Conservation (phyloP, 2,113 vertebrate genomes). For the Eolophus roseicapilla region DNA sequence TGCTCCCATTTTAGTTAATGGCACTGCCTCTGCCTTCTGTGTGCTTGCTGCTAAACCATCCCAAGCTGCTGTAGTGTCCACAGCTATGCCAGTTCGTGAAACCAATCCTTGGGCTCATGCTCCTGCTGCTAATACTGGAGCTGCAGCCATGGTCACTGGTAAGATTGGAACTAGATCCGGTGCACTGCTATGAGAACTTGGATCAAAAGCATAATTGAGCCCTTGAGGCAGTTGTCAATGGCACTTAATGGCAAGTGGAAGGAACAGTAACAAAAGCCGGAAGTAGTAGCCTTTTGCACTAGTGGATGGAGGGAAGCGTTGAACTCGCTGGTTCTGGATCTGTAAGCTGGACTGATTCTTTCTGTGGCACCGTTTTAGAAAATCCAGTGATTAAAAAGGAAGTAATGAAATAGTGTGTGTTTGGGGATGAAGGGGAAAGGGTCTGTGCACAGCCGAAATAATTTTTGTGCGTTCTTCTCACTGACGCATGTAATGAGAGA, state of each 20-base stretch:
- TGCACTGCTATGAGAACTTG: conserved; percentile 59
- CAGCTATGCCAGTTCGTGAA: conserved; percentile 91
- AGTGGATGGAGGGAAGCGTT: conserved; percentile 41
- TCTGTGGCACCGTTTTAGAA: conserved; percentile 3
- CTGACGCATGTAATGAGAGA: fast-evolving
- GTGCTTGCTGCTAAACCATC: conserved; percentile 82
- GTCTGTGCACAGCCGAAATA: not conserved
- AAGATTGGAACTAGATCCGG: conserved; percentile 70
- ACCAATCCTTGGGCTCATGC: conserved; percentile 97
- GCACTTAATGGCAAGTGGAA: conserved; percentile 35
- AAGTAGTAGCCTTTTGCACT: not conserved
- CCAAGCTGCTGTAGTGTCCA: conserved; percentile 80
- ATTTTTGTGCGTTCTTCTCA: not conserved
- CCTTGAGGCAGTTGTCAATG: conserved; percentile 1
- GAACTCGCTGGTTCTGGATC: not conserved
- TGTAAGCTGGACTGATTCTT: not conserved
- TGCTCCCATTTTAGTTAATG: conserved; percentile 93
- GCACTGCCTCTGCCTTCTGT: conserved; percentile 85
- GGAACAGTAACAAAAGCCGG: conserved; percentile 11
- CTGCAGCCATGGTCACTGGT: conserved; percentile 78
- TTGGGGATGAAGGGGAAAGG: not conserved
- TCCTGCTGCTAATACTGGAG: conserved; percentile 79
- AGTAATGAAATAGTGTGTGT: not conserved
- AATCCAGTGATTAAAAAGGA: not conserved
- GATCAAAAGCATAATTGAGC: conserved; percentile 42